Percentiles rank a stretch among this genome's conserved stretches.
Evolutionary conservation across 2,797 vertebrate species (phyloP).

Genomic region (Rhadinocentrus ornatus): DNA sequence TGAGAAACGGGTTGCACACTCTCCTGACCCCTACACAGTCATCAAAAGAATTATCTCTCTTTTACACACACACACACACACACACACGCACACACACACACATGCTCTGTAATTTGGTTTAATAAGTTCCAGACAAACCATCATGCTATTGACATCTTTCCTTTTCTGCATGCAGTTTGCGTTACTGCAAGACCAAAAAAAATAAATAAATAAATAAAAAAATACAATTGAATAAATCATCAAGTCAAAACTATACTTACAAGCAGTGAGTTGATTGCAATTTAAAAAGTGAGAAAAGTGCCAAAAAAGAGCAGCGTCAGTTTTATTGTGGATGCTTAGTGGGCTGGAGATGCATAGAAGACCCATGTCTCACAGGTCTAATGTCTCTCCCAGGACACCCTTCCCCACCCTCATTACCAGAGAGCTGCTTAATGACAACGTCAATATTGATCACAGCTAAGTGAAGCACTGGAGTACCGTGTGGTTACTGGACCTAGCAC

Average conservation of each 20-base stretch:
- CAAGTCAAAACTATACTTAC: constrained; percentile 40
- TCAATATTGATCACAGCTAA: constrained; percentile 81
- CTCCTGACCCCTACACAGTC: constrained; percentile 60
- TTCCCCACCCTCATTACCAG: constrained; percentile 76
- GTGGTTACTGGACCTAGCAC: constrained; percentile 65
- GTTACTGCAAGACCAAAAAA: constrained; percentile 4
- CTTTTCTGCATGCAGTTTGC: constrained; percentile 34
- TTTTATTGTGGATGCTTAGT: constrained; percentile 46
- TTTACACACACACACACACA: background rate
- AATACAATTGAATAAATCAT: constrained; percentile 37
- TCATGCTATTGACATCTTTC: constrained; percentile 44
- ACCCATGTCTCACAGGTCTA: constrained; percentile 64
- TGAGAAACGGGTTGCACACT: constrained; percentile 65
- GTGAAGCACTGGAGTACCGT: constrained; percentile 62
- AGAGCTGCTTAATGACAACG: constrained; percentile 80
- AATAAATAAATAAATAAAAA: too few species aligned
- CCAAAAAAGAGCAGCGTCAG: constrained; percentile 17
- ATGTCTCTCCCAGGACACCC: constrained; percentile 72
- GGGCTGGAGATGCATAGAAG: constrained; percentile 48
- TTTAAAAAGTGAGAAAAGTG: constrained; percentile 50
- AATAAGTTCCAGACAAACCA: constrained; percentile 43
- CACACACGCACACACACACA: background rate
- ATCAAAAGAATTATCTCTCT: constrained; percentile 41
- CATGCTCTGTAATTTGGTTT: constrained; percentile 39
- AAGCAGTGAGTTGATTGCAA: constrained; percentile 32